phyloP scores from a whole-genome alignment of 2,797 vertebrate genomes.

The Clarias platycephalus region DNA sequence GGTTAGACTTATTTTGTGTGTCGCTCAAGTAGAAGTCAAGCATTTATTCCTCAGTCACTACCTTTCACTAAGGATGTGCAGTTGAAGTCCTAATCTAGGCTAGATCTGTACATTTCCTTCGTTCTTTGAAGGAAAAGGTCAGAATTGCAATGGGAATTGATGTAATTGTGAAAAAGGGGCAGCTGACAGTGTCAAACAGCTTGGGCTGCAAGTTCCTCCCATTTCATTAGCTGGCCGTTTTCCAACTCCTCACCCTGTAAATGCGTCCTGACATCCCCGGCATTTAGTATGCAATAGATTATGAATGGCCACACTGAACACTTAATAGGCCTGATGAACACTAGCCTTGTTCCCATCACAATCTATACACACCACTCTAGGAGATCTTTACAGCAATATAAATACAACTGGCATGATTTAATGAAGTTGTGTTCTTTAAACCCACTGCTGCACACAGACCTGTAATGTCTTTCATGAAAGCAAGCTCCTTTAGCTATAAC shows the following conservation, averaged over 20 bases:
- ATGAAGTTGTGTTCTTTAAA: conserved; percentile 96
- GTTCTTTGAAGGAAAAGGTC: conserved; percentile 71
- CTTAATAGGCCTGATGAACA: conserved; percentile 78
- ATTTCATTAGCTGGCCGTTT: conserved; percentile 65
- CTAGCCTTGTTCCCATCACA: conserved; percentile 75
- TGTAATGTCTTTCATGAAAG: conserved; percentile 81
- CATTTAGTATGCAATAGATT: conserved; percentile 80
- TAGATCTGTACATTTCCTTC: conserved; percentile 61
- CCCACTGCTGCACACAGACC: conserved; percentile 52
- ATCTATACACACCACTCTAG: conserved; percentile 72
- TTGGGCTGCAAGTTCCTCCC: conserved; percentile 58
- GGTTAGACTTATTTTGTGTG: not conserved
- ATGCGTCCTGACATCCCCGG: conserved; percentile 66
- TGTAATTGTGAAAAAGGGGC: conserved; percentile 68
- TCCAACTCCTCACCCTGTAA: conserved; percentile 62
- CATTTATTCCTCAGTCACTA: not conserved
- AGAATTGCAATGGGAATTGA: conserved; percentile 74
- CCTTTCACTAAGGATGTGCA: not conserved
- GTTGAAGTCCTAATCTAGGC: conserved; percentile 7
- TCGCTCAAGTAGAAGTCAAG: not conserved
- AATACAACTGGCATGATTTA: conserved; percentile 87
- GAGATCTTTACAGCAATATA: conserved; percentile 72
- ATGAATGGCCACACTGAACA: conserved; percentile 66
- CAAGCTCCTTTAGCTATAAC: conserved; percentile 80
- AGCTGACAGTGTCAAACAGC: conserved; percentile 68